Evolutionary conservation across 2,888 invertebrate species (phyloP), one percentile per base, ranked within the genome.

Genomic region (Andrena minutula): DNA sequence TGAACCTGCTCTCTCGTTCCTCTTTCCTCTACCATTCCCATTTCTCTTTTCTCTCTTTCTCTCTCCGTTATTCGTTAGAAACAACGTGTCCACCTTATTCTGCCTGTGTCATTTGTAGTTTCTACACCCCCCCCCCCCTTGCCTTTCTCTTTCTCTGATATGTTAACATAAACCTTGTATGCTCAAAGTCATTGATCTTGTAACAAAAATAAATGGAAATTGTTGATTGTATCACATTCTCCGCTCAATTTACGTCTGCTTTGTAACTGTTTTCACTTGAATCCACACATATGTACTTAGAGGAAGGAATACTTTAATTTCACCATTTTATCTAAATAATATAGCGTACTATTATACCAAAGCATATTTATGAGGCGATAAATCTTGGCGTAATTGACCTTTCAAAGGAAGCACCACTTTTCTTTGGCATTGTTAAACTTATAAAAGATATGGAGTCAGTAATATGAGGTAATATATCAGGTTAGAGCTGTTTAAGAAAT

Each of bases 151-250:
- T 78, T 82, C 77, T 66, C 66, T 84, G 80, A 80, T 81, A 86
- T 79, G 82, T 86, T 79, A 88, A 88, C 81, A 82, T 82, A 88
- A 84, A 88, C 73, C 76, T 82, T 75, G 82, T 80, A 87, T 88
- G 87, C 87, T 86, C 88, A 87, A 84, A 88, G 88, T 86, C 86
- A 88, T 77, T 75, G 73, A 77, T 81, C 75, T 83, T 70, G 66
- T 28, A 76, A 88, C n/a, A 88, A 88, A 86, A 85, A 85, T 72
- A 86, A 85, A 83, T 83, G 78, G 81, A 76, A 81, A 82, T 72
- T 70, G 71, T 81, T 61, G 61, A 76, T 75, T 61, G 73, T 73
- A 79, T 79, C 72, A 78, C 63, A 76, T 73, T 79, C 83, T 86
- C 83, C 88, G 84, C 84, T 74, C 73, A 71, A 28, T 80, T 68